A percentile compares a stretch with the other conserved stretches of the same genome.
These are phyloP conservation scores for Cylloceria caligata DNA, from an alignment of 2,888 invertebrate species.

Conservation along the genomic window DNA sequence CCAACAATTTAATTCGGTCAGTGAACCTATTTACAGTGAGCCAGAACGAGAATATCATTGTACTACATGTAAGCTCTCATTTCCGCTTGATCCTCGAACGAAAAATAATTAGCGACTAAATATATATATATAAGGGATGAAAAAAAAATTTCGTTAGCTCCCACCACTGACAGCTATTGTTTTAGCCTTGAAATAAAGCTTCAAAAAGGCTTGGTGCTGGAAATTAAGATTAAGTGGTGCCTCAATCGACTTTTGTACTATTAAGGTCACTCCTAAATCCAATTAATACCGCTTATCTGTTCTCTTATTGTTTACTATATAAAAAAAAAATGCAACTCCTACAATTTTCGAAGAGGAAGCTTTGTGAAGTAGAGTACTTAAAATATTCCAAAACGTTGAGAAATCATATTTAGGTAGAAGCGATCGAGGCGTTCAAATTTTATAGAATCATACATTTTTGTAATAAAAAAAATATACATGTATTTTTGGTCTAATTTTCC, in stretches of 20 bases:
- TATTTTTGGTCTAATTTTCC: too few relatives aligned
- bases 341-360: too few relatives aligned
- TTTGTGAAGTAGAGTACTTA: too few relatives aligned
- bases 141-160: not conserved
- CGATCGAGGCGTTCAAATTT: too few relatives aligned
- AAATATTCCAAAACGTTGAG: too few relatives aligned
- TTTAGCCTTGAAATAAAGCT: not conserved
- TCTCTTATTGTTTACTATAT: too few relatives aligned
- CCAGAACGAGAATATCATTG: constrained; percentile 2
- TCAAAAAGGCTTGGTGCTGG: not conserved
- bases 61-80: constrained; percentile 15
- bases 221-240: constrained; percentile 1
- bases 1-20: constrained; percentile 49
- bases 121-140: not conserved
- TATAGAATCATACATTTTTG: too few relatives aligned
- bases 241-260: constrained; percentile 8
- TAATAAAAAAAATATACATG: too few relatives aligned
- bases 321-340: too few relatives aligned
- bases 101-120: constrained; percentile 17
- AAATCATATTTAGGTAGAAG: too few relatives aligned
- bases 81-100: not conserved
- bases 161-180: constrained; percentile 1
- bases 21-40: constrained; percentile 21
- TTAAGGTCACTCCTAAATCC: not conserved
- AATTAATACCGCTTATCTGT: not conserved